phyloP scores from a whole-genome alignment of 2,113 vertebrate genomes.

The Thamnaconus septentrionalis region DNA sequence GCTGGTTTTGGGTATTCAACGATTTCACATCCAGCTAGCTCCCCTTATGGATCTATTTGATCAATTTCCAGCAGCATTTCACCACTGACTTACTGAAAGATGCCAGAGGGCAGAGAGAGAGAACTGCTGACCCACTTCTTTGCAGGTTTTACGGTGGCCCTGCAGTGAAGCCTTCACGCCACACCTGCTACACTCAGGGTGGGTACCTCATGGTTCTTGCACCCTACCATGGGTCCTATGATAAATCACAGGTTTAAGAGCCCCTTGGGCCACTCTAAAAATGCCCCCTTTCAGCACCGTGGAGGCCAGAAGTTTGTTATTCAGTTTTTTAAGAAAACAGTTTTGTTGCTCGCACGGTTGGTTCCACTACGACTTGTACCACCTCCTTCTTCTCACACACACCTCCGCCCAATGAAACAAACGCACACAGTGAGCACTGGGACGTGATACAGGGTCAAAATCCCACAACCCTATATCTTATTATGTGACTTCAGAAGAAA shows the following conservation, averaged over 20 bases:
- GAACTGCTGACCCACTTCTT: not conserved
- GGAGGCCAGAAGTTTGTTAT: slow-evolving; percentile 52
- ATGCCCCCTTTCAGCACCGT: slow-evolving; percentile 37
- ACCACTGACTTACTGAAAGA: too few species aligned
- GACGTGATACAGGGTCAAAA: slow-evolving; percentile 24
- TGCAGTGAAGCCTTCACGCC: slow-evolving; percentile 26
- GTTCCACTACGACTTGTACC: slow-evolving; percentile 22
- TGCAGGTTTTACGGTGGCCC: slow-evolving; percentile 15
- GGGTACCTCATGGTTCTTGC: slow-evolving; percentile 15
- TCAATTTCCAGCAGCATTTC: too few species aligned
- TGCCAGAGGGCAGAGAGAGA: too few species aligned
- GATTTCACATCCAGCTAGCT: too few species aligned
- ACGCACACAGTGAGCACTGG: slow-evolving; percentile 26
- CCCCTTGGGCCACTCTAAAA: slow-evolving; percentile 44
- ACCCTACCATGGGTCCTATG: slow-evolving; percentile 11
- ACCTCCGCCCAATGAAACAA: slow-evolving; percentile 27
- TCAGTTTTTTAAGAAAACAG: slow-evolving; percentile 60
- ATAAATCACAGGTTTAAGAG: slow-evolving; percentile 60
- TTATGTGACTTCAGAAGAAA: too few species aligned
- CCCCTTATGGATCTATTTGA: too few species aligned
- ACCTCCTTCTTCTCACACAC: slow-evolving; percentile 16
- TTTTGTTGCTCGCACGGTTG: slow-evolving; percentile 9
- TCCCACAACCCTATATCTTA: not conserved
- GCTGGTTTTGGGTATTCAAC: too few species aligned
- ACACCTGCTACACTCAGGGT: slow-evolving; percentile 52